Percentiles rank a stretch among this genome's conserved stretches.
Evolutionary conservation across 2,888 invertebrate genomes (phyloP).

Genomic region (Hypena proboscidalis): DNA sequence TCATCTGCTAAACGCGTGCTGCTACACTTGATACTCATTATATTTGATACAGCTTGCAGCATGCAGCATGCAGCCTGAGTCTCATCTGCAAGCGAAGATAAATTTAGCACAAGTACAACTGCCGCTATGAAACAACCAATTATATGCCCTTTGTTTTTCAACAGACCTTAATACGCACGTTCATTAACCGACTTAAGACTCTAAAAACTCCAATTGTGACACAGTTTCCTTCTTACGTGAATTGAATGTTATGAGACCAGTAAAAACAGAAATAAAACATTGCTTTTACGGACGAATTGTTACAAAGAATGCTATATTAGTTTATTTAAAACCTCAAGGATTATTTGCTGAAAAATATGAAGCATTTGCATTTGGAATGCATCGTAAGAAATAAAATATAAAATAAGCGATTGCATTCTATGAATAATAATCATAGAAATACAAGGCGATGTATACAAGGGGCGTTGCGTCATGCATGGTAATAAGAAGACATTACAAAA

Average conservation of each 20-base stretch:
- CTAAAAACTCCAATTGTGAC: constrained; percentile 31
- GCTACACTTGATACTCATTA: constrained; percentile 43
- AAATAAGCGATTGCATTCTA: constrained; percentile 59
- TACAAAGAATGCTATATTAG: constrained; percentile 12
- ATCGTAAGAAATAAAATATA: constrained; percentile 55
- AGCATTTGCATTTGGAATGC: constrained; percentile 35
- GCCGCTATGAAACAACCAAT: constrained; percentile 13
- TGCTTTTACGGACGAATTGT: constrained; percentile 15
- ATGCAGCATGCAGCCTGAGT: constrained; percentile 20
- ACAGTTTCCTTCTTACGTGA: constrained; percentile 32
- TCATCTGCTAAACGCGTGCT: constrained; percentile 38
- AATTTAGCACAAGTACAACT: constrained; percentile 29
- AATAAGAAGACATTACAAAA: constrained; percentile 82
- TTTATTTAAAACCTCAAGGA: constrained; percentile 34
- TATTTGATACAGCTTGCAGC: constrained; percentile 36
- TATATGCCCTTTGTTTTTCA: constrained; percentile 25
- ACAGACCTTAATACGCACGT: constrained; percentile 26
- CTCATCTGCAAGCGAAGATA: constrained; percentile 8
- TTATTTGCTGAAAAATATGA: constrained; percentile 17
- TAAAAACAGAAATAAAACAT: constrained; percentile 19
- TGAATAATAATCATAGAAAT: constrained; percentile 66
- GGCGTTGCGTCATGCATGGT: constrained; percentile 78
- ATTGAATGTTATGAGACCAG: constrained; percentile 21
- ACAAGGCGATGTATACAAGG: constrained; percentile 58
- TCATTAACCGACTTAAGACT: constrained; percentile 19